Percentiles rank a stretch among this genome's conserved stretches.
Evolutionary conservation across 2,113 vertebrate genomes (phyloP).

Genomic region (Heliornis fulica): DNA sequence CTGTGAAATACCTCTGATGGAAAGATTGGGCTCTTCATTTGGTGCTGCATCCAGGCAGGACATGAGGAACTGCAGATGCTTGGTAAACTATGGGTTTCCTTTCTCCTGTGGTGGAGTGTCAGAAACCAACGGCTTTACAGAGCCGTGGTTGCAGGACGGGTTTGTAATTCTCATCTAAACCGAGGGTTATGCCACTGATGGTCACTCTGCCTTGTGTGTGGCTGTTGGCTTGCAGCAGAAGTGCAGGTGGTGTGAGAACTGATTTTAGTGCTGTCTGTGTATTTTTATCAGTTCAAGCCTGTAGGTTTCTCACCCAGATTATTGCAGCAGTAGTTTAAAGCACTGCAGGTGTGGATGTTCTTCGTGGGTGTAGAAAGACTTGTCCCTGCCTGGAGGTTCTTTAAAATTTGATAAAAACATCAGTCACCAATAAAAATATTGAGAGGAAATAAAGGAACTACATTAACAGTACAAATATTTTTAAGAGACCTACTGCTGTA

Average conservation of each 20-base stretch:
- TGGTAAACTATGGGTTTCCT: not conserved
- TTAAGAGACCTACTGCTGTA: not conserved
- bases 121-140: not conserved
- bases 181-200: not conserved
- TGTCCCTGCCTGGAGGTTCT: not conserved
- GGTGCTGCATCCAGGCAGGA: not conserved
- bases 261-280: not conserved
- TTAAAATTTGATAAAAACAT: not conserved
- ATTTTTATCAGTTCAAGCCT: not conserved
- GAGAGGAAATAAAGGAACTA: not conserved
- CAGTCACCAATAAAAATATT: not conserved
- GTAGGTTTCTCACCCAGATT: not conserved
- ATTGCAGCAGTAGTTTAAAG: not conserved
- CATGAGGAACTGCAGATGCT: accelerated
- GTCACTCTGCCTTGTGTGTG: not conserved
- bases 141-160: not conserved
- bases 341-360: not conserved
- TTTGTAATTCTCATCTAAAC: not conserved
- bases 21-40: not conserved
- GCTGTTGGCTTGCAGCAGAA: not conserved
- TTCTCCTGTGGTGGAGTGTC: not conserved
- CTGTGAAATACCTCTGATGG: not conserved
- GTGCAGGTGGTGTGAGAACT: not conserved
- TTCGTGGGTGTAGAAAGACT: not conserved
- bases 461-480: not conserved